Evolutionary conservation across 2,113 vertebrate species (phyloP), one percentile per base, ranked within the genome.

Genomic region (Sminthopsis crassicaudata): DNA sequence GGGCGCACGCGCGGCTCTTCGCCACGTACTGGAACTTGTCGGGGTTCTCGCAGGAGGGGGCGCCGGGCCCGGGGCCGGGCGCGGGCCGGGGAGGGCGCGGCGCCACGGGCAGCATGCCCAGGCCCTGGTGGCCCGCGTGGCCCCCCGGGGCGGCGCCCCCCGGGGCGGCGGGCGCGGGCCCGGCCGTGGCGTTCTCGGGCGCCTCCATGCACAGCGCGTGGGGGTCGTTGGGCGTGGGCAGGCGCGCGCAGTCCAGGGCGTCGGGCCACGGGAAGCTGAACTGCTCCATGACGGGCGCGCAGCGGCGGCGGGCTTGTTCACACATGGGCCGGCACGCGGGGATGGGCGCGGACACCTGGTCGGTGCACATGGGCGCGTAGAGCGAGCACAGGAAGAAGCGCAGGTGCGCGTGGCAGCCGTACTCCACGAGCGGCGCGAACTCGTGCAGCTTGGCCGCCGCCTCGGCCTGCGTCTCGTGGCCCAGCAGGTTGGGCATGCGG

Each of bases 331-430:
- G 99, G 98, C 99, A 99, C 97, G 99, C 99, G 0, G 99, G 99
- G 98, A 99, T 99, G 98, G 99, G 99, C 98, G 99, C 98, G 36
- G 99, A 99, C 98, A 99, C 99, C 98, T 99, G 99, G 98, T 99
- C 99, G 0, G 99, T 99, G 99, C 99, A 99, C 99, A 99, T 99
- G 96, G 99, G 99, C 10, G 99, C 99, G 89, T 99, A 99, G 57
- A 99, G 99, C 11, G 99, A 99, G 99, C 99, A 99, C 93, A 99
- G 99, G 98, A 99, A 99, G 98, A 99, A 99, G 96, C 99, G 99
- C 98, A 99, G 99, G 98, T 99, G 99, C 89, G 98, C 98, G 95
- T 99, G 99, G 95, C 99, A 99, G 98, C 99, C 99, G 92, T 99
- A 99, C 89, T 99, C 99, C 98, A 99, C 99, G 93, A 99, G 99